Evolutionary conservation across 2,113 vertebrate species (phyloP).

Genomic region (Mustelus asterias): DNA sequence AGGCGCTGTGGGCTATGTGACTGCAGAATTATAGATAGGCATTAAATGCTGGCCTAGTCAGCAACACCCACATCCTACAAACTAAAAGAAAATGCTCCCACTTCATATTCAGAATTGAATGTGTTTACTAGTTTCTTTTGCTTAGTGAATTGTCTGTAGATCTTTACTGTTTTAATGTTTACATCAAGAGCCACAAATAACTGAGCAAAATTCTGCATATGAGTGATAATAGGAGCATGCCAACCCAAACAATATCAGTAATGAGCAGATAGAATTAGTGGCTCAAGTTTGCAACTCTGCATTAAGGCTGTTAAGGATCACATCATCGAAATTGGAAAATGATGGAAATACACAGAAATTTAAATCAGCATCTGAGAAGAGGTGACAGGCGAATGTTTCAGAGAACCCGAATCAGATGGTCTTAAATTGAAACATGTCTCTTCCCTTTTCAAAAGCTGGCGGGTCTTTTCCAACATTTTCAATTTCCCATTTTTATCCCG

Average conservation of each 20-base stretch:
- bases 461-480: too few relatives aligned
- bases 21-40: background rate
- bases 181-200: too few relatives aligned
- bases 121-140: too few relatives aligned
- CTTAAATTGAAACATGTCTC: background rate
- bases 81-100: too few relatives aligned
- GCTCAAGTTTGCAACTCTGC: background rate
- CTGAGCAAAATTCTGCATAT: background rate
- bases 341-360: background rate
- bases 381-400: background rate
- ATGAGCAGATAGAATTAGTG: background rate
- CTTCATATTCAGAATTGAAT: too few relatives aligned
- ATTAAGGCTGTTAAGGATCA: background rate
- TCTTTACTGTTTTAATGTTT: too few relatives aligned
- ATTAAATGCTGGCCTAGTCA: too few relatives aligned
- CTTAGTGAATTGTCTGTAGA: too few relatives aligned
- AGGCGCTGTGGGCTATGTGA: too few relatives aligned
- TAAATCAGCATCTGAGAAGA: background rate
- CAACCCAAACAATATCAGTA: background rate
- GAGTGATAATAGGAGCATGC: background rate
- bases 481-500: too few relatives aligned
- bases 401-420: background rate
- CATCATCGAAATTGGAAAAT: background rate
- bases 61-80: too few relatives aligned
- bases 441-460: background rate